Conservation (phyloP, 2,797 vertebrate species). For the Manis pentadactyla region DNA sequence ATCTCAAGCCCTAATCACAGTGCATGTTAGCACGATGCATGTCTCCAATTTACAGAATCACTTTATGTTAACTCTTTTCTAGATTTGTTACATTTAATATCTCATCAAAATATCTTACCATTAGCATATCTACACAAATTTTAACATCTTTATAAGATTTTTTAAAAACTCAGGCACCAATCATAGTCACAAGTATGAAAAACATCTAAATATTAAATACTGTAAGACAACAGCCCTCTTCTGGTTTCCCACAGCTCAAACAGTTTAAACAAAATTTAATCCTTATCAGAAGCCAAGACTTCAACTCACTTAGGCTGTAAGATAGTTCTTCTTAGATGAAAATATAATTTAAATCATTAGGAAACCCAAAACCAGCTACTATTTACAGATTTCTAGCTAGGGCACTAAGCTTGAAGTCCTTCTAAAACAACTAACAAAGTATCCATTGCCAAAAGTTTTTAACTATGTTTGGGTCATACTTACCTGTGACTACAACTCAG, state of each 20-base stretch:
- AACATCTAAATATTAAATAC: not conserved
- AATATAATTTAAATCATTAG: slow-evolving; percentile 5
- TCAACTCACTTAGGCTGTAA: not conserved
- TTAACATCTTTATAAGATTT: not conserved
- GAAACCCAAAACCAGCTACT: not conserved
- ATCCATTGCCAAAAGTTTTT: not conserved
- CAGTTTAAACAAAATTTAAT: slow-evolving; percentile 19
- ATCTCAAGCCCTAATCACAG: slow-evolving; percentile 11
- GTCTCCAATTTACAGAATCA: not conserved
- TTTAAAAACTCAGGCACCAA: not conserved
- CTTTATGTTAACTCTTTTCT: not conserved
- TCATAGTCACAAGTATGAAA: not conserved
- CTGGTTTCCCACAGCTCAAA: slow-evolving; percentile 14
- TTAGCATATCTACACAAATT: not conserved
- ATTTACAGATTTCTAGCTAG: not conserved
- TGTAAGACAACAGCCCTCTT: not conserved
- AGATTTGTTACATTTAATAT: not conserved
- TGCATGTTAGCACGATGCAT: not conserved
- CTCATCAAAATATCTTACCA: not conserved
- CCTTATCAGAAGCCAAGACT: not conserved
- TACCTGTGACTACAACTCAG: not conserved
- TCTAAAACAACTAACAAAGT: not conserved
- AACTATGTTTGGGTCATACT: not conserved
- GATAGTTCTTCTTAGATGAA: not conserved
- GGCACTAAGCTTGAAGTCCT: not conserved